Percentiles rank a stretch among this genome's conserved stretches.
Conservation (phyloP, 2,113 vertebrate genomes). For the Erythrolamprus reginae region DNA sequence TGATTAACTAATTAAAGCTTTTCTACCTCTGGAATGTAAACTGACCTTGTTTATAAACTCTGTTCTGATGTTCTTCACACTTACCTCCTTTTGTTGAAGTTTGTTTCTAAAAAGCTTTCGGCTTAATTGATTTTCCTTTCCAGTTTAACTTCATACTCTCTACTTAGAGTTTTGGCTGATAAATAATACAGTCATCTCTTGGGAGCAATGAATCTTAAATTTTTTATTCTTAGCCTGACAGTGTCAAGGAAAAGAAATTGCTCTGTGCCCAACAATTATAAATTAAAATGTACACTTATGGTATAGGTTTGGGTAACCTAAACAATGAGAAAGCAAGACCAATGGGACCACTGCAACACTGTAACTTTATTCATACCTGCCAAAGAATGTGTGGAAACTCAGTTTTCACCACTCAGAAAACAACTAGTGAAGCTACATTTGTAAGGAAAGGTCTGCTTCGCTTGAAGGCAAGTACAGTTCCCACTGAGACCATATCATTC, state of each 20-base stretch:
- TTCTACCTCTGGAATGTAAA: neutral
- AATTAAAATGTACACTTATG: neutral
- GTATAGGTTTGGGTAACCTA: neutral
- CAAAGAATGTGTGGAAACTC: neutral
- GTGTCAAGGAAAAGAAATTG: neutral
- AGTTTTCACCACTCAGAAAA: neutral
- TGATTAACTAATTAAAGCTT: constrained; percentile 15
- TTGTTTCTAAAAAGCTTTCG: neutral
- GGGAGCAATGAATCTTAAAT: neutral
- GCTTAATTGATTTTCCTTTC: constrained; percentile 1
- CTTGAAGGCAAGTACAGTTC: neutral
- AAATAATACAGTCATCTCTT: constrained; percentile 5
- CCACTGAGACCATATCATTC: neutral
- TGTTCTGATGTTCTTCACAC: neutral
- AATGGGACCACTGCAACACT: neutral
- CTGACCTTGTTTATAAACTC: constrained; percentile 17
- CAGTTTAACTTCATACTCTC: neutral
- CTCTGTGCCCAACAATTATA: neutral
- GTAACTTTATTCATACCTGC: neutral
- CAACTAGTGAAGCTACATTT: neutral
- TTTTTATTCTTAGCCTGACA: neutral
- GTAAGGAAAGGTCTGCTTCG: neutral
- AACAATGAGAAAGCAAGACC: neutral
- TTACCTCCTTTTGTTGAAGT: neutral
- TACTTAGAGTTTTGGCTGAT: neutral